Conservation (phyloP, 2,113 vertebrate species). For the Vimba vimba region DNA sequence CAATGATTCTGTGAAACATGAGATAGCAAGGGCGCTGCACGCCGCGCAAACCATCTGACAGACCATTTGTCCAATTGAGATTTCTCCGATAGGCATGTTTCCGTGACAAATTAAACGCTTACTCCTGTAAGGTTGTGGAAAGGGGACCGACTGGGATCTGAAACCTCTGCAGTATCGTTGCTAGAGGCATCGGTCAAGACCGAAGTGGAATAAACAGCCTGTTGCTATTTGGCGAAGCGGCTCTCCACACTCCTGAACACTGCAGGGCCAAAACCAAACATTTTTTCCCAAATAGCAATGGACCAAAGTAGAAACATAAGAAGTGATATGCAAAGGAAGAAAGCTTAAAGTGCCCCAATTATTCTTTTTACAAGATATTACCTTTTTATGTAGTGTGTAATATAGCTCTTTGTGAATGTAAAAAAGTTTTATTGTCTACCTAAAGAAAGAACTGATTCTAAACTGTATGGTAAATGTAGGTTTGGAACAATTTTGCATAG, state of each 20-base stretch:
- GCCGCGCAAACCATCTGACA: conserved; percentile 57
- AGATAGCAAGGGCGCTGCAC: conserved; percentile 49
- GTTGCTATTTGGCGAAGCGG: conserved; percentile 62
- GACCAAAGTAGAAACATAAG: conserved; percentile 1
- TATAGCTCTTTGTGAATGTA: too few relatives aligned
- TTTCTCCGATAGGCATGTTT: conserved; percentile 51
- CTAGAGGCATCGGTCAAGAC: conserved; percentile 50
- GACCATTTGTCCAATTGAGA: conserved; percentile 65
- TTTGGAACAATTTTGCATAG: too few relatives aligned
- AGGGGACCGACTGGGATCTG: conserved; percentile 42
- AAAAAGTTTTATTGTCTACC: too few relatives aligned
- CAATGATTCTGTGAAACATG: conserved; percentile 61
- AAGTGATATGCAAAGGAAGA: background rate
- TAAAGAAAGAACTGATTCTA: too few relatives aligned
- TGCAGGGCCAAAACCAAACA: conserved; percentile 53
- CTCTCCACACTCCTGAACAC: conserved; percentile 53
- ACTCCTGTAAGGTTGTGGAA: conserved; percentile 30
- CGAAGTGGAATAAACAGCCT: conserved; percentile 61
- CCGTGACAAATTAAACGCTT: conserved; percentile 46
- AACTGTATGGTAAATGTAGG: too few relatives aligned
- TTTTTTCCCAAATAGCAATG: conserved; percentile 59
- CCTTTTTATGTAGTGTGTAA: too few relatives aligned
- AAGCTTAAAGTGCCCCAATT: too few relatives aligned
- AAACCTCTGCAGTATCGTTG: conserved; percentile 23
- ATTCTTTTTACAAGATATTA: too few relatives aligned